Base-by-base conservation (phyloP, 2,888 invertebrate species). In the Cylindroiulus punctatus region DNA sequence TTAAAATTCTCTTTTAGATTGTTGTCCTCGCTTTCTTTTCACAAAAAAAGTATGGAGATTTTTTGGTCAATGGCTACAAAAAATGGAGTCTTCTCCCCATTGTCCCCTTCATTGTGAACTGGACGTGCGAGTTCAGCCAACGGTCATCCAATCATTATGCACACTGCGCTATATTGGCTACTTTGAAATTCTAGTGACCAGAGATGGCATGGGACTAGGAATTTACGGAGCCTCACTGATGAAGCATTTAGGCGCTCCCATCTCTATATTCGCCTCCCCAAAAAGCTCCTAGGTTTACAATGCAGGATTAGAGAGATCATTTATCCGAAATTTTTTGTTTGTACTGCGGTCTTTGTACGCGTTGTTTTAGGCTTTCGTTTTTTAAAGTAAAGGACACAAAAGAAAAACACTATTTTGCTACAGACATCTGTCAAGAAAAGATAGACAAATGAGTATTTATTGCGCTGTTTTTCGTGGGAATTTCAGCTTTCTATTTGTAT, bases 131-230 rank as follows among this genome's bases (percentile, higher is more conserved):
- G 65, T 65, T 65, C 65, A 65, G 65, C 65, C 82, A 82, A 42
- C 82, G 82, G 82, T 82, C 82, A 82, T 36, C 22, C 82, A 42
- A 82, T 82, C 82, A 82, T 82, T 82, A 82, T 82, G 82, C 82
- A 82, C 82, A 36, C 36, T 82, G 82, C 22, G 82, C 36, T 82
- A 82, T 82, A 42, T 82, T 40, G 82, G 42, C 36, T 82, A 82
- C 82, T 82, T 82, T 82, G 82, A 82, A 82, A 82, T 82, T 82
- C 82, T 82, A 82, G 82, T 82, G 82, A 42, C 82, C 82, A 17
- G 82, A 82, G 40, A 82, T 12, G 26, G 26, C 65, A 65, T 65
- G n/a, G 65, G 26, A 65, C 65, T 65, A 65, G 65, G 65, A 65
- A 65, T 65, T 65, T 65, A 65, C 22, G 26, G 10, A 57, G 65